These are phyloP conservation scores for Drosophila grimshawi DNA, from an alignment of 1,140 invertebrate species.

Conservation along the genomic window DNA sequence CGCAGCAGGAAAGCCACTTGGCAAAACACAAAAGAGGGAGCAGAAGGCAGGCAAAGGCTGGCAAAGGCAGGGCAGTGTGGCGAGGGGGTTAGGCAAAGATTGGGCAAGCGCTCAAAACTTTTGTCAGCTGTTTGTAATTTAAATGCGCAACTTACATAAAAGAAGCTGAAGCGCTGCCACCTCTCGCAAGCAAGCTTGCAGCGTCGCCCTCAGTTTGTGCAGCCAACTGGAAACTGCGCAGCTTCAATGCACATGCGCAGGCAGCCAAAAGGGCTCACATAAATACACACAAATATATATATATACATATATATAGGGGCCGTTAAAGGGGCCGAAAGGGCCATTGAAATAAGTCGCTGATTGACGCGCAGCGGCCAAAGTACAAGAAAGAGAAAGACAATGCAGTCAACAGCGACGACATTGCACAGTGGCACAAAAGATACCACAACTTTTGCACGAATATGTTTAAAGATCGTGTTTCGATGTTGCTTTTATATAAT, in stretches of 20 bases:
- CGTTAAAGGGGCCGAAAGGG: conserved; percentile 46
- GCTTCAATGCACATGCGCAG: conserved; percentile 74
- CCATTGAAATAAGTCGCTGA: conserved; percentile 30
- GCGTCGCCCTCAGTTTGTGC: conserved; percentile 39
- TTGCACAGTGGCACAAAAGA: conserved; percentile 31
- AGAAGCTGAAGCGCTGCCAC: conserved; percentile 19
- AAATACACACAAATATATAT: not conserved
- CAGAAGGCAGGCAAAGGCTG: not conserved
- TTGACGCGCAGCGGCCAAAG: conserved; percentile 26
- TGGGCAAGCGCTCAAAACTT: conserved; percentile 60
- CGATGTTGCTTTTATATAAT: not conserved
- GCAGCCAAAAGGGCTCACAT: conserved; percentile 34
- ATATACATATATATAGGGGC: conserved; percentile 14
- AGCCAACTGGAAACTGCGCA: conserved; percentile 74
- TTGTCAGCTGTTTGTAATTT: conserved; percentile 82
- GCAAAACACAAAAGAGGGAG: conserved; percentile 29
- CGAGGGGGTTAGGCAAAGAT: conserved; percentile 33
- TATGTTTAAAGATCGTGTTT: not conserved
- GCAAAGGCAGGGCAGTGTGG: not conserved
- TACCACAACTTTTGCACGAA: not conserved
- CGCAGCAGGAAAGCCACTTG: conserved; percentile 38
- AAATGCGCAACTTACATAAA: conserved; percentile 75
- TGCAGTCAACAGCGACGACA: not conserved
- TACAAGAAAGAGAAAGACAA: not conserved
- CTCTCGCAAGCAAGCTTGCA: conserved; percentile 23